Percentiles rank a stretch among this genome's conserved stretches.
phyloP scores from a whole-genome alignment of 64 coral and sea anemone genomes.

The Actinia tenebrosa region DNA sequence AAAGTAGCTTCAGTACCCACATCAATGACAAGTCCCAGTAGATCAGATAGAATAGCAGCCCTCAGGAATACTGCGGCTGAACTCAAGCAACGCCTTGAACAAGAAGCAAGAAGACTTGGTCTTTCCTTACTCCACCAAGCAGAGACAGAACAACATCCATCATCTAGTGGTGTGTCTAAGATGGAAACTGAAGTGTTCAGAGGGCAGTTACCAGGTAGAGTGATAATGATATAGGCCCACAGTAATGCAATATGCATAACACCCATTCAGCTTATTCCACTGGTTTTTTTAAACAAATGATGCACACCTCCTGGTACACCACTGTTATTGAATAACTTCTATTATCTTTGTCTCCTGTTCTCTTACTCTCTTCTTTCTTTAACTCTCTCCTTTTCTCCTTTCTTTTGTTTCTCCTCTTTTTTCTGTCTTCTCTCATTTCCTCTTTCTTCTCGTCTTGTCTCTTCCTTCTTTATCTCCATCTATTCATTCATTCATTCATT shows the following conservation, averaged over 20 bases:
- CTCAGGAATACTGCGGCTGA: constrained; percentile 73
- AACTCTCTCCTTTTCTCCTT: background rate
- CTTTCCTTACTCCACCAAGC: constrained; percentile 43
- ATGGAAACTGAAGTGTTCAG: constrained; percentile 18
- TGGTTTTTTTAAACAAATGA: no score
- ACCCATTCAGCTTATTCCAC: no score
- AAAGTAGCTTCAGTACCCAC: background rate
- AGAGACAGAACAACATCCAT: background rate
- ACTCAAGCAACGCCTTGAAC: constrained; percentile 72
- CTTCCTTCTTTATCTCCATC: background rate
- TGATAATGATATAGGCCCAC: no score
- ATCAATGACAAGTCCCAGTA: constrained; percentile 34
- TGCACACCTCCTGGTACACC: background rate
- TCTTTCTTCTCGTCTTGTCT: background rate
- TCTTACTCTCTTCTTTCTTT: background rate
- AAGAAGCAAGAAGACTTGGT: constrained; percentile 82
- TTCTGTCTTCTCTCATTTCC: background rate
- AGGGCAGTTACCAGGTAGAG: constrained; percentile 9
- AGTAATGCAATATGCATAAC: no score
- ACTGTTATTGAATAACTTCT: no score
- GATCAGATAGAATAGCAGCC: constrained; percentile 86
- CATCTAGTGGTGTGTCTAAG: constrained; percentile 1
- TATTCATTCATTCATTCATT: background rate
- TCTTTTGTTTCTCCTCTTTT: background rate
- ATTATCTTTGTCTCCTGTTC: background rate